Conservation (phyloP, 2,888 invertebrate species). For the Andrena flavipes region DNA sequence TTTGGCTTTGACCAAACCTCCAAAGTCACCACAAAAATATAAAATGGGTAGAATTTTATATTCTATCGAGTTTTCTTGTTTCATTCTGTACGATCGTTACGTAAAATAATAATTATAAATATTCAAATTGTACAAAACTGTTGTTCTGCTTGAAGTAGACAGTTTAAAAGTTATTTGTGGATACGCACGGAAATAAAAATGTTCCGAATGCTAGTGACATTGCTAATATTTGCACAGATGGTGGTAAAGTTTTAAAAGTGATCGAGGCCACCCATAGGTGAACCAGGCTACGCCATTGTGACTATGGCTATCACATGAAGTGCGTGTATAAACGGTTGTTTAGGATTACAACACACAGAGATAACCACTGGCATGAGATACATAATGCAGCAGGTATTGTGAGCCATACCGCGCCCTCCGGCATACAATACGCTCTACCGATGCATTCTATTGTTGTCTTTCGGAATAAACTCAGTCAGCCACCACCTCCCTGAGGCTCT, state of each 20-base stretch:
- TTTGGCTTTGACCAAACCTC: too few species aligned
- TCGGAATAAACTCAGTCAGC: slow-evolving; percentile 78
- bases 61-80: too few species aligned
- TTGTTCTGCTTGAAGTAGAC: background rate
- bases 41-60: too few species aligned
- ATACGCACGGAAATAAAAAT: background rate
- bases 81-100: too few species aligned
- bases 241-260: slow-evolving; percentile 12
- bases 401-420: slow-evolving; percentile 76
- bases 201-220: background rate
- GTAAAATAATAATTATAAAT: too few species aligned
- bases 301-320: slow-evolving; percentile 48
- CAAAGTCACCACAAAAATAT: too few species aligned
- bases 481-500: slow-evolving; percentile 73
- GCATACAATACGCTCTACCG: slow-evolving; percentile 79
- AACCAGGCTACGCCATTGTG: slow-evolving; percentile 55
- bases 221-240: background rate
- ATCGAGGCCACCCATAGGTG: slow-evolving; percentile 28
- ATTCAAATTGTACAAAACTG: background rate
- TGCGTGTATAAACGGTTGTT: slow-evolving; percentile 72
- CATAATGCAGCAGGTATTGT: slow-evolving; percentile 83
- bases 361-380: slow-evolving; percentile 77
- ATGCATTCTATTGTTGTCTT: slow-evolving; percentile 81
- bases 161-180: background rate
- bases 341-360: slow-evolving; percentile 78